phyloP scores from a whole-genome alignment of 2,113 vertebrate species.

The Otocyon megalotis region DNA sequence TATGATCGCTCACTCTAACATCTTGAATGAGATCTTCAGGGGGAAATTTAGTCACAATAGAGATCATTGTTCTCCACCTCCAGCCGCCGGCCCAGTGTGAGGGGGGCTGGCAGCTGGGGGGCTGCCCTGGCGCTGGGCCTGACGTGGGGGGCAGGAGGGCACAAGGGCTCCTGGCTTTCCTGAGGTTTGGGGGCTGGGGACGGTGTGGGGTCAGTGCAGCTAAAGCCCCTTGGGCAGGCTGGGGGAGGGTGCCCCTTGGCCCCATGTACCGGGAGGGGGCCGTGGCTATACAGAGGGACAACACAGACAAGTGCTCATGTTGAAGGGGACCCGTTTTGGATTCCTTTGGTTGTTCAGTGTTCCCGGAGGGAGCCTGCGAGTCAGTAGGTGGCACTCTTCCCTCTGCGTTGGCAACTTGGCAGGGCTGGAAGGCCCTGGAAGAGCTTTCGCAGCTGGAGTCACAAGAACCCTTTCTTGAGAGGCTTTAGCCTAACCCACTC shows the following conservation, averaged over 20 bases:
- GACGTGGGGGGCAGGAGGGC: constrained; percentile 65
- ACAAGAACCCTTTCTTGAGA: constrained; percentile 6
- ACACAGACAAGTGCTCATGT: background rate
- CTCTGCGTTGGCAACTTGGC: constrained; percentile 49
- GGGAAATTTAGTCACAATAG: constrained; percentile 91
- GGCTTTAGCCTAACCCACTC: background rate
- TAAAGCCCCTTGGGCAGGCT: background rate
- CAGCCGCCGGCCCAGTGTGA: constrained; percentile 79
- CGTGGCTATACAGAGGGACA: background rate
- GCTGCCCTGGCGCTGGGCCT: constrained; percentile 70
- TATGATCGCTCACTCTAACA: constrained; percentile 92
- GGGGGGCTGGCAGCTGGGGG: constrained; percentile 71
- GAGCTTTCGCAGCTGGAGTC: background rate
- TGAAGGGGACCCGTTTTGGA: background rate
- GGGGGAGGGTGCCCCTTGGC: background rate
- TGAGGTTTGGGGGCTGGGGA: background rate
- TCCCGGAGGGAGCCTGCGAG: background rate
- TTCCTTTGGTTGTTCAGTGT: background rate
- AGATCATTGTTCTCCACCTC: constrained; percentile 90
- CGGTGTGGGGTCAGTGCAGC: too few relatives aligned
- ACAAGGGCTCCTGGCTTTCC: background rate
- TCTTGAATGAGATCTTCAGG: constrained; percentile 92
- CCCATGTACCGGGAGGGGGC: background rate
- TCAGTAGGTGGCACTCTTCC: constrained; percentile 78
- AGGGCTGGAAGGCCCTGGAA: background rate